Base-by-base conservation (phyloP, 2,113 vertebrate genomes). In the Pelobates fuscus region DNA sequence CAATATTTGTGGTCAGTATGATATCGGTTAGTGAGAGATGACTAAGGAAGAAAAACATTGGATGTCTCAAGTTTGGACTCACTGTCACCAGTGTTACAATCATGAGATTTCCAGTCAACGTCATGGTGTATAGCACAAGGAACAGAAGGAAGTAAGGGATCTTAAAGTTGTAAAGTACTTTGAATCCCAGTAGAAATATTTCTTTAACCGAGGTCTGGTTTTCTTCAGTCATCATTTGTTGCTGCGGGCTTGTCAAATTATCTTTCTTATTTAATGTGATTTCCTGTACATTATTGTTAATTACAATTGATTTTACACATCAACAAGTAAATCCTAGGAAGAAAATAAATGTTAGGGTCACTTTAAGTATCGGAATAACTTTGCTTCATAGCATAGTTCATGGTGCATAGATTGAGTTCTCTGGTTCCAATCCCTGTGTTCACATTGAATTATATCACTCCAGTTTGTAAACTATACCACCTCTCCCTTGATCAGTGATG, bases 11-110 rank as follows among this genome's bases (percentile, higher is more conserved):
- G 27, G 66, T 68, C 5, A 54, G 49, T 20, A 68, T 21, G 1
- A 68, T 24, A 25, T 68, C 66, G 12, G 66, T 30, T 23, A 68
- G 2, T 26, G 66, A 68, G 3, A 68, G 27, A 30, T 68, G 21
- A 17, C 49, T 15, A 27, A 68, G 66, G 18, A 68, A 68, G 49
- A 68, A 68, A 18, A 30, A 68, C 66, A 68, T 68, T 12, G 66
- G 66, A 7, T 30, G 27, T 8, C 20, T 26, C 11, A 68, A 26
- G 20, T 18, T 30, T 12, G 49, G 49, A 18, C 66, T 68, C 8
- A 20, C n/a, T 12, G 26, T 54, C 3, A 68, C 66, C 66, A 68
- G 12, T 20, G 27, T 1, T 20, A 68, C 18, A 30, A 67, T 67
- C 15, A 54, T 20, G 10, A 54, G 17, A 29, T 67, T 67, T 52